These are phyloP conservation scores for Ailuropoda melanoleuca DNA, from an alignment of 2,113 vertebrate genomes.

Conservation along the genomic window DNA sequence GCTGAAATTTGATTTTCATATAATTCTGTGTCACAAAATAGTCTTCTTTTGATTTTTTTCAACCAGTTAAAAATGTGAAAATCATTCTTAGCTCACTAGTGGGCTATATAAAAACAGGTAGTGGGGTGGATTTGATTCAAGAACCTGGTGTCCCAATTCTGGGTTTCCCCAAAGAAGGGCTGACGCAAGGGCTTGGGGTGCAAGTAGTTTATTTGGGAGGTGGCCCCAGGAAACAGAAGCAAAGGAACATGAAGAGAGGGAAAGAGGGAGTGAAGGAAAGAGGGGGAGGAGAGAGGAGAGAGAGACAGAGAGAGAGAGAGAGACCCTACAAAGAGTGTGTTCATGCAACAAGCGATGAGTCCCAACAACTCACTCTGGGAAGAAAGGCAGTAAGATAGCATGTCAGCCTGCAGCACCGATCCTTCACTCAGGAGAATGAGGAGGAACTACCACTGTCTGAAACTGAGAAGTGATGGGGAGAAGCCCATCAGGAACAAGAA, in stretches of 20 bases:
- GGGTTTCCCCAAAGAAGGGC: not conserved
- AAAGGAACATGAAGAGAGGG: not conserved
- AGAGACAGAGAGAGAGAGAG: not conserved
- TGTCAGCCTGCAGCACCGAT: not conserved
- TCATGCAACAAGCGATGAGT: not conserved
- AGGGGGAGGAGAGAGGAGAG: not conserved
- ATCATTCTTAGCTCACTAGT: not conserved
- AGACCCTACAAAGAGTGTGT: not conserved
- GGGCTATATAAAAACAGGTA: not conserved
- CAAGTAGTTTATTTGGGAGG: not conserved
- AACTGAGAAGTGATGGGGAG: not conserved
- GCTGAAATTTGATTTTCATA: not conserved
- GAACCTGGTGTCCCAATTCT: not conserved
- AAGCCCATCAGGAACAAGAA: not conserved
- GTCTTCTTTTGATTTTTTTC: not conserved
- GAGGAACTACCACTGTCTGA: not conserved
- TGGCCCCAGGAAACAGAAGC: not conserved
- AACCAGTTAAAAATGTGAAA: not conserved
- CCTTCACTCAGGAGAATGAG: not conserved
- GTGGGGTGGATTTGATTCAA: not conserved
- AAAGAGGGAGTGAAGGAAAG: not conserved
- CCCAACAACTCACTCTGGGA: not conserved
- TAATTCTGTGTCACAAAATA: constrained; percentile 15
- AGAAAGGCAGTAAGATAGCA: not conserved
- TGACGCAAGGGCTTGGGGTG: not conserved